Evolutionary conservation across 1,140 invertebrate genomes (phyloP), one percentile per base, ranked within the genome.

Genomic region (Cydia strobilella): DNA sequence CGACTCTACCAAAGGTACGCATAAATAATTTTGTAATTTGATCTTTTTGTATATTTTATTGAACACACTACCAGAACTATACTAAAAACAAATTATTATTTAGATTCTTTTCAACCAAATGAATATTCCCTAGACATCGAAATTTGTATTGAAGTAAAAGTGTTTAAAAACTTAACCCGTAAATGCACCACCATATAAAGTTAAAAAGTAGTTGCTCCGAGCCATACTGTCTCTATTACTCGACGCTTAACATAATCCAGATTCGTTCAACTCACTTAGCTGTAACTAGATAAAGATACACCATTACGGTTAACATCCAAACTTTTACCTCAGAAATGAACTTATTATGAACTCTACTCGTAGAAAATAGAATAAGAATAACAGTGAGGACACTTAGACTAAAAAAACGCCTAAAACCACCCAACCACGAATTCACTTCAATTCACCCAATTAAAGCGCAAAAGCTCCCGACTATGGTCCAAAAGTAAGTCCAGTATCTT

Each of bases 231-330:
- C 18, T 59, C 54, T 59, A 59, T 59, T 59, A 59, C 54, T 10
- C 7, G 20, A 59, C 54, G 20, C 54, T 59, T 59, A 59, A 59
- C 9, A 59, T 59, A 59, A 59, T 59, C 54, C 54, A 59, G 54
- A 59, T 59, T 59, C 54, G 23, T 59, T 59, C 18, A 5, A 23
- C 54, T 59, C 20, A 23, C 54, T 23, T 59, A 59, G 20, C 5
- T 54, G 51, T 59, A 59, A 23, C 54, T 59, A 59, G 54, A 23
- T 7, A 59, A 59, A 59, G 20, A 59, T 59, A 59, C 54, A 59
- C 54, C 54, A 23, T 59, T 59, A 59, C 54, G 54, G 54, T 59
- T 59, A 59, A 59, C 54, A 59, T 20, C 54, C 54, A 20, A 59
- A 59, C 54, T 59, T 59, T 23, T 59, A 23, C 54, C 54, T 59